A percentile compares a stretch with the other conserved stretches of the same genome.
Conservation (phyloP, 1,140 invertebrate genomes). For the Drosophila pectinifera region DNA sequence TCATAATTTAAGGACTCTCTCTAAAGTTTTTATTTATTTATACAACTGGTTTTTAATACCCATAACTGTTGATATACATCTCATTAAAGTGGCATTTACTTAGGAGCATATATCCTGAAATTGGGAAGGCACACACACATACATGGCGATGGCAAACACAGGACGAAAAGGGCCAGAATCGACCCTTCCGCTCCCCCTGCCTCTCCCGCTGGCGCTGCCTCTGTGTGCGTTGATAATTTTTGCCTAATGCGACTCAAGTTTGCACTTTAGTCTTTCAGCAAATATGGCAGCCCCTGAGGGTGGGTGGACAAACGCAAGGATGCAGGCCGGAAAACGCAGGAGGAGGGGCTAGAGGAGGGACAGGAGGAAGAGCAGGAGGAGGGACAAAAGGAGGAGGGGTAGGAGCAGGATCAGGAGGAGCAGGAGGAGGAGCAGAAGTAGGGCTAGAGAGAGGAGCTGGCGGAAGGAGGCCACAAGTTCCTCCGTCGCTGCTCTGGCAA, state of each 20-base stretch:
- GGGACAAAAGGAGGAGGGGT: not conserved
- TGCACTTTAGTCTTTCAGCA: slow-evolving; percentile 76
- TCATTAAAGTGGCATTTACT: no score
- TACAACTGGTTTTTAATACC: no score
- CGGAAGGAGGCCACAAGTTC: slow-evolving; percentile 10
- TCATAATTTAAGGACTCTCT: no score
- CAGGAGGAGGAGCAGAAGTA: not conserved
- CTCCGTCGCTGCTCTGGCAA: slow-evolving; percentile 27
- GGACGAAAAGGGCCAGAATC: slow-evolving; percentile 23
- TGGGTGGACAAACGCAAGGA: not conserved
- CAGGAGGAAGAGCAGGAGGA: no score
- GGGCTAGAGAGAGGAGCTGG: no score
- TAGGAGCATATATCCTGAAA: not conserved
- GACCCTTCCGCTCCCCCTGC: not conserved
- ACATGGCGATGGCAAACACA: slow-evolving; percentile 16
- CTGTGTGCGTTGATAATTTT: slow-evolving; percentile 71
- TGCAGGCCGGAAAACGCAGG: slow-evolving; percentile 8
- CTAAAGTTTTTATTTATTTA: no score
- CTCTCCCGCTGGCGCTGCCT: not conserved
- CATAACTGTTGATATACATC: no score
- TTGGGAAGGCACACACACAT: not conserved
- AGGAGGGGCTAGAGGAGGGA: no score
- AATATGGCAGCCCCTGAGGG: slow-evolving; percentile 51
- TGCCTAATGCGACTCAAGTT: slow-evolving; percentile 79
- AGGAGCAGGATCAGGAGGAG: not conserved